phyloP scores from a whole-genome alignment of 2,797 vertebrate genomes.

The Onychomys arenicola region DNA sequence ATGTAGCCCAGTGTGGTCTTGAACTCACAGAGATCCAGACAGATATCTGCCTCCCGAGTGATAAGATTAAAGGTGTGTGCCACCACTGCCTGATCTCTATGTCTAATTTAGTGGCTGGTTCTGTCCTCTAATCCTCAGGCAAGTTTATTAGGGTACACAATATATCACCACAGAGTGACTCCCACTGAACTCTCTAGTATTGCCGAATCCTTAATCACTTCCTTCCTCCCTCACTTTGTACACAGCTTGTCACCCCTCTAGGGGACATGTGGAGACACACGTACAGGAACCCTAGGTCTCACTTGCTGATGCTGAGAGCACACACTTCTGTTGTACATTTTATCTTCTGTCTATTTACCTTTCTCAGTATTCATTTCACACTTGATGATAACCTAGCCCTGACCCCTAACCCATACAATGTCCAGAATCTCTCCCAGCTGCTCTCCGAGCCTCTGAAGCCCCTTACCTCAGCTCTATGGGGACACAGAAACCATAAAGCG shows the following conservation, averaged over 20 bases:
- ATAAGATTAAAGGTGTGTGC: no score
- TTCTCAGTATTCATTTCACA: background rate
- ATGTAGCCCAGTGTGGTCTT: no score
- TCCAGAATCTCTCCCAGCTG: background rate
- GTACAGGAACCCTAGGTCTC: accelerated
- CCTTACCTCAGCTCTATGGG: background rate
- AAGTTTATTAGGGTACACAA: no score
- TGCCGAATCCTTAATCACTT: background rate
- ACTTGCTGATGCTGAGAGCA: accelerated
- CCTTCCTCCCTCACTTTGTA: accelerated
- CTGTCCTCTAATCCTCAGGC: no score
- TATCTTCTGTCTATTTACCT: background rate
- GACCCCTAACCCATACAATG: accelerated
- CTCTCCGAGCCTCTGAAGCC: background rate
- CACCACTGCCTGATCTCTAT: no score
- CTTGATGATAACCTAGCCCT: background rate
- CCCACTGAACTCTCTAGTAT: background rate
- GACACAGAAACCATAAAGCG: background rate
- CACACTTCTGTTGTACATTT: background rate
- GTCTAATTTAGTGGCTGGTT: no score
- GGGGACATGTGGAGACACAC: background rate
- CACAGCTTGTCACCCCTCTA: background rate
- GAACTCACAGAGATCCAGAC: no score
- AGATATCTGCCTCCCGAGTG: no score
- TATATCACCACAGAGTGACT: background rate